Base-by-base conservation (phyloP, 2,888 invertebrate species). In the Tenthredo mesomela region DNA sequence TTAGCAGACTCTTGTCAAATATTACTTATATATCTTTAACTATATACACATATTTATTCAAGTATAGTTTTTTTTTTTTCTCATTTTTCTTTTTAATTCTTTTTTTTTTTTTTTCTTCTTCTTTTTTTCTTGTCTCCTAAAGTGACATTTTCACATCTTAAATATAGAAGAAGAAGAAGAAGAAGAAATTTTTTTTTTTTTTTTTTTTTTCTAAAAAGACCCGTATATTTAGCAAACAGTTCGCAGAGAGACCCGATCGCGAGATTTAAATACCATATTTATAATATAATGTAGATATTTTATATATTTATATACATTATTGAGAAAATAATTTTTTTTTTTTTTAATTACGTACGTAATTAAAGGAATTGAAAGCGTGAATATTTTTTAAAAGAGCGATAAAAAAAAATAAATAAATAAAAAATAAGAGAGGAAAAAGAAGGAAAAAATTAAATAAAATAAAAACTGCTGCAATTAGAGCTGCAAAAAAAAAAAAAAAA, bases 1-100 rank as follows among this genome's bases (percentile, higher is more conserved):
- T 61, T 80, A 80, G 61, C 80, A 29, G 25, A 71, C 18, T 43
- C 43, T 80, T 37, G 61, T 61, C 61, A 61, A 61, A 61, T 61
- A 61, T 61, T 61, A 61, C 25, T 61, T 25, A 61, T 61, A 21
- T 61, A 21, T 61, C 21, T 61, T 21, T 61, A 25, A 61, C 21
- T 61, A 61, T 61, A 25, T 25, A 25, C n/a, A 25, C 21, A 61
- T 61, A 50, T 50, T 50, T 50, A 50, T 50, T 50, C 50, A n/a
- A 54, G 54, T 54, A n/a, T 54, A n/a, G n/a, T 61, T 61, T 25
- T 25, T 61, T 61, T 61, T 9, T 10, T 4, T 9, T 61, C 3
- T 25, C 2, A 4, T 25, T 12, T 61, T 61, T 21, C 7, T 70
- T 7, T 70, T 18, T n/a, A n/a, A n/a, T 61, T 25, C 12, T 61